These are phyloP conservation scores for Paramormyrops kingsleyae DNA, from an alignment of 2,113 vertebrate genomes.

Conservation along the genomic window DNA sequence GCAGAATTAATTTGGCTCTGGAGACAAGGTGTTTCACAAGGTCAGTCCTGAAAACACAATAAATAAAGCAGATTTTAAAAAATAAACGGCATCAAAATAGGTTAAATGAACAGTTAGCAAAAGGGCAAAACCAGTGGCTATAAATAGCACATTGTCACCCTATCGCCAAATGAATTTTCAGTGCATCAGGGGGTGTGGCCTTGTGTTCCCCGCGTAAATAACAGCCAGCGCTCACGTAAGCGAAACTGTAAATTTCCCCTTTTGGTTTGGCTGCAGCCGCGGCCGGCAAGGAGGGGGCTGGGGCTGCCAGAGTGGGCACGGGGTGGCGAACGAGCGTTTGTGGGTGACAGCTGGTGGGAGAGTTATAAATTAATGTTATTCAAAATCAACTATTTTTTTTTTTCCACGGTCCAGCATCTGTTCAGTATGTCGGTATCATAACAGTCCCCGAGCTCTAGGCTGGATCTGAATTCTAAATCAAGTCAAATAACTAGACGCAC, in stretches of 20 bases:
- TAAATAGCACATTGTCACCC: not conserved
- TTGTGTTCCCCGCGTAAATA: not conserved
- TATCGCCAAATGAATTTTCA: not conserved
- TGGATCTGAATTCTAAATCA: slow-evolving; percentile 8
- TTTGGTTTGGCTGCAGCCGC: not conserved
- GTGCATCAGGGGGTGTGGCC: not conserved
- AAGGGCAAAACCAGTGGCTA: not conserved
- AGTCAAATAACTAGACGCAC: not conserved
- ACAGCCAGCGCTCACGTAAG: not conserved
- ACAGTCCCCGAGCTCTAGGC: not conserved
- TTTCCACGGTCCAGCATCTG: not conserved
- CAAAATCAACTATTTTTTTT: not conserved
- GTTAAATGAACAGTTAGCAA: not conserved
- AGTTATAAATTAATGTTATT: slow-evolving; percentile 10
- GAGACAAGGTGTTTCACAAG: not conserved
- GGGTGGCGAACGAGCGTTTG: not conserved
- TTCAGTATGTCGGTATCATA: not conserved
- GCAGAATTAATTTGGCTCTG: not conserved
- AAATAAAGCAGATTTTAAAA: not conserved
- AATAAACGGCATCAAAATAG: not conserved
- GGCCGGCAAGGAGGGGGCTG: not conserved
- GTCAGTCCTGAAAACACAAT: not conserved
- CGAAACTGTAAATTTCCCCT: not conserved
- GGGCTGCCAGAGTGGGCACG: not conserved
- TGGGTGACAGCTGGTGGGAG: not conserved